phyloP scores from a whole-genome alignment of 2,888 invertebrate genomes.

The Ctena decussata region DNA sequence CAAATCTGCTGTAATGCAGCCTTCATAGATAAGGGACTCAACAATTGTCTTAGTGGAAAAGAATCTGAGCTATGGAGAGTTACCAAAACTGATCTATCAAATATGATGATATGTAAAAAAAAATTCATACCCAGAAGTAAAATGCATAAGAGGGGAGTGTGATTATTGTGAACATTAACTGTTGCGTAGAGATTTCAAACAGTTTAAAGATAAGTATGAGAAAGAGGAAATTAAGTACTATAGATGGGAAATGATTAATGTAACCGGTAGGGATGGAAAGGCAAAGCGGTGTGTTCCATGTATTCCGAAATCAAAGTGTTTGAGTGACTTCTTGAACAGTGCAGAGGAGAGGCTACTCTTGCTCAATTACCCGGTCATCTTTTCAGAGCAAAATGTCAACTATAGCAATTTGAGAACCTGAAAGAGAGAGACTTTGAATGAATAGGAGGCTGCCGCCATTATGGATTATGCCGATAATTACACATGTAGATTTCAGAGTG shows the following conservation, averaged over 20 bases:
- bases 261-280: conserved; percentile 12
- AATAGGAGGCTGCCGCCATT: neutral
- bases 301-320: conserved; percentile 7
- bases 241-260: conserved; percentile 19
- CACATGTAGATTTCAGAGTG: neutral
- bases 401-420: neutral
- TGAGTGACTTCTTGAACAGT: neutral
- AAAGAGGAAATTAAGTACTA: conserved; percentile 15
- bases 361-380: neutral
- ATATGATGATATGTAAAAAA: neutral
- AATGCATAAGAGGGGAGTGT: conserved; percentile 10
- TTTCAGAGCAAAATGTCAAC: conserved; percentile 1
- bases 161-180: neutral
- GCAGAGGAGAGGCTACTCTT: neutral
- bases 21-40: conserved; percentile 17
- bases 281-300: conserved; percentile 16
- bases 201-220: neutral
- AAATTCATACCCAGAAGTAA: neutral
- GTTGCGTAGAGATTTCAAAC: neutral
- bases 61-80: neutral
- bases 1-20: conserved; percentile 42
- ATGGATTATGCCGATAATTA: conserved; percentile 2
- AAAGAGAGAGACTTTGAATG: neutral
- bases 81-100: conserved; percentile 12
- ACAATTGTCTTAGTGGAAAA: conserved; percentile 1